Conservation (phyloP, 2,113 vertebrate genomes). For the Phyllopteryx taeniolatus region DNA sequence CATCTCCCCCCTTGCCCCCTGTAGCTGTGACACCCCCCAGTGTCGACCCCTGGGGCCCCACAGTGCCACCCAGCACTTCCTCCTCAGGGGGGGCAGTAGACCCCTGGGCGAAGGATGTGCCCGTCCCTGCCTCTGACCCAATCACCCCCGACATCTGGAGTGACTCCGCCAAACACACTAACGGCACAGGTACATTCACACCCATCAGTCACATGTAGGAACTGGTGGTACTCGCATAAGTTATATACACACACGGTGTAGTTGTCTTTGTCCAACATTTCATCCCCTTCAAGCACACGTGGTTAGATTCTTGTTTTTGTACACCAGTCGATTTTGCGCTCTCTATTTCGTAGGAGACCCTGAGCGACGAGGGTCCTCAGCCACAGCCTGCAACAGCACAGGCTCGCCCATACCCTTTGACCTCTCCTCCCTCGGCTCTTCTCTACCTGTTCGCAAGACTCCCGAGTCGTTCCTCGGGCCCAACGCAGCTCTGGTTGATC, state of each 20-base stretch:
- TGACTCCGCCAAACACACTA: slow-evolving; percentile 75
- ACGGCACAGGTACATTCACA: slow-evolving; percentile 76
- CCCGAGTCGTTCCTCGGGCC: slow-evolving; percentile 90
- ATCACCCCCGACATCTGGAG: slow-evolving; percentile 77
- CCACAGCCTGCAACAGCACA: slow-evolving; percentile 60
- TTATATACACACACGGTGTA: slow-evolving; percentile 10
- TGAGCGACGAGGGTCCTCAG: slow-evolving; percentile 65
- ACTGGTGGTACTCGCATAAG: slow-evolving; percentile 6
- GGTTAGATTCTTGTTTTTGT: background rate
- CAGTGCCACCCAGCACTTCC: slow-evolving; percentile 69
- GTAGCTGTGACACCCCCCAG: slow-evolving; percentile 78
- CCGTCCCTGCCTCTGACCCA: slow-evolving; percentile 68
- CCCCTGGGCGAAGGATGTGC: slow-evolving; percentile 75
- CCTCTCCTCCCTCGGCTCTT: slow-evolving; percentile 78
- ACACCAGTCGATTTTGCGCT: background rate
- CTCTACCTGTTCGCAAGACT: slow-evolving; percentile 82
- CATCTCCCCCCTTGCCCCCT: slow-evolving; percentile 54
- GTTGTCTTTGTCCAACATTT: slow-evolving; percentile 56
- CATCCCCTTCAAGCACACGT: slow-evolving; percentile 22
- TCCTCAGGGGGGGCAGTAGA: slow-evolving; percentile 74
- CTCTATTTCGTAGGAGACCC: slow-evolving; percentile 55
- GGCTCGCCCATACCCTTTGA: slow-evolving; percentile 78
- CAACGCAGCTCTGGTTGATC: slow-evolving; percentile 86
- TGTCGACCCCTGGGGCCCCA: slow-evolving; percentile 77
- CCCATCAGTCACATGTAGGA: slow-evolving; percentile 10